Conservation (phyloP, 2,113 vertebrate genomes). For the Phyllopteryx taeniolatus region DNA sequence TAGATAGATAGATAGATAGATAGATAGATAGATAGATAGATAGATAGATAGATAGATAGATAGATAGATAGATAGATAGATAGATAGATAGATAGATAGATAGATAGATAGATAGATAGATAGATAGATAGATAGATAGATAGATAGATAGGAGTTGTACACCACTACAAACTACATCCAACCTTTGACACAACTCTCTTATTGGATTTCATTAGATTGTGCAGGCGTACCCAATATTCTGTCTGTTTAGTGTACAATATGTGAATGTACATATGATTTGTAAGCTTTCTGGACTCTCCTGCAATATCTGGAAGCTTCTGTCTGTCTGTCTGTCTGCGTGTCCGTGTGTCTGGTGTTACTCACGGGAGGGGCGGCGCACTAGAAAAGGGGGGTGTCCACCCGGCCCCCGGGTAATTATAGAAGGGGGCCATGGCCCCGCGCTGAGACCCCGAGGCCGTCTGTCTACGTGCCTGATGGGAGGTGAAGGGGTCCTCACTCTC, state of each 20-base stretch:
- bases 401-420: constrained; percentile 81
- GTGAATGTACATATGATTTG: background rate
- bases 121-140: background rate
- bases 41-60: background rate
- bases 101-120: constrained; percentile 2
- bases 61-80: background rate
- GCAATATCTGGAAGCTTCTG: constrained; percentile 22
- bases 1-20: background rate
- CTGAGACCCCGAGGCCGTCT: constrained; percentile 76
- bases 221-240: background rate
- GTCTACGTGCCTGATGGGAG: constrained; percentile 91
- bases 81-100: background rate
- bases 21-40: background rate
- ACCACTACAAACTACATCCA: background rate
- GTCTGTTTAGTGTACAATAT: background rate
- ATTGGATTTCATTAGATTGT: background rate
- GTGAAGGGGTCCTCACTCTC: constrained; percentile 91
- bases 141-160: background rate
- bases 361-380: constrained; percentile 81
- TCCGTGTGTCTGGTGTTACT: constrained; percentile 76
- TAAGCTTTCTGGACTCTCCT: constrained; percentile 2
- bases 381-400: constrained; percentile 78
- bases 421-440: constrained; percentile 76
- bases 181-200: too few relatives aligned
- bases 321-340: constrained; percentile 76